Conservation (phyloP, 2,888 invertebrate species). For the Oligia strigilis region DNA sequence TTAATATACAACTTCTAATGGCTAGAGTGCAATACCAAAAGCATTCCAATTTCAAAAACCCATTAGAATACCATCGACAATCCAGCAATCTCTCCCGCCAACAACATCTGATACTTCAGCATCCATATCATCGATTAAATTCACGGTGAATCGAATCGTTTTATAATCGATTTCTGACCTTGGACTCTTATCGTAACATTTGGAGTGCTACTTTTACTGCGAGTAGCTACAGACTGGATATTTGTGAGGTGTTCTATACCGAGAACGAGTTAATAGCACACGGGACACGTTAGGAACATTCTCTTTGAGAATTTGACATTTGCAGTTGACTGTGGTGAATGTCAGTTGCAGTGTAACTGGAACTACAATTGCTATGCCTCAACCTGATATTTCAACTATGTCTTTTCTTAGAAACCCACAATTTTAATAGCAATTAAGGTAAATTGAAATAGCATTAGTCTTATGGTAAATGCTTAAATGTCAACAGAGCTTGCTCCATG, state of each 20-base stretch:
- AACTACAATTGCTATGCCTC: not conserved
- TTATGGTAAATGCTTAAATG: not conserved
- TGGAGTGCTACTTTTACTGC: slow-evolving; percentile 53
- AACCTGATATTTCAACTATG: slow-evolving; percentile 3
- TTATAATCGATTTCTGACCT: slow-evolving; percentile 63
- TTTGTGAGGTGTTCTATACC: slow-evolving; percentile 25
- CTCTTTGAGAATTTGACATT: slow-evolving; percentile 52
- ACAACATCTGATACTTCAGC: slow-evolving; percentile 18
- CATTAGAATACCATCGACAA: slow-evolving; percentile 1
- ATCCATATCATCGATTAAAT: slow-evolving; percentile 47
- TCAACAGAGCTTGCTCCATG: not conserved
- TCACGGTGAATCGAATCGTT: slow-evolving; percentile 53
- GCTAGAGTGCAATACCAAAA: not conserved
- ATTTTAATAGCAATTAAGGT: not conserved
- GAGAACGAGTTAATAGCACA: slow-evolving; percentile 8
- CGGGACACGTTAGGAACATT: slow-evolving; percentile 35
- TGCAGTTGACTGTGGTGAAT: slow-evolving; percentile 34
- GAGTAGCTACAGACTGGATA: slow-evolving; percentile 19
- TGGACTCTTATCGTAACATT: slow-evolving; percentile 58
- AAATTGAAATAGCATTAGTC: not conserved
- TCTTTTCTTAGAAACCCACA: not conserved
- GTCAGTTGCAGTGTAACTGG: slow-evolving; percentile 28
- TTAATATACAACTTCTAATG: not conserved
- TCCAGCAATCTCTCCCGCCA: slow-evolving; percentile 1
- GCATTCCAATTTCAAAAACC: slow-evolving; percentile 18